These are phyloP conservation scores for Panzeria rudis DNA, from an alignment of 2,888 invertebrate species.

Conservation along the genomic window DNA sequence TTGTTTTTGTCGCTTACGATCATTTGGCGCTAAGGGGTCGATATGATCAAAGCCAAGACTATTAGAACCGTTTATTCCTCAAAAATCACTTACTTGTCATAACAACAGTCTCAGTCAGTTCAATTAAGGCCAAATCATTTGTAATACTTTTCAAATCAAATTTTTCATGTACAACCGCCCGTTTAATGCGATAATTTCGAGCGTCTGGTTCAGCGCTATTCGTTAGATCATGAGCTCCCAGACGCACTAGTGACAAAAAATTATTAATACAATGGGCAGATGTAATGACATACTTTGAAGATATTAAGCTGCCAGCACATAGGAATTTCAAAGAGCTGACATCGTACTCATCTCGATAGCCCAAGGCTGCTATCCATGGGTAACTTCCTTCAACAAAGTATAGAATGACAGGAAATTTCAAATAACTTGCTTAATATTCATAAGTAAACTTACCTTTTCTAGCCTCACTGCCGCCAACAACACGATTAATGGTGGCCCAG, in stretches of 20 bases:
- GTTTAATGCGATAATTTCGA: conserved; percentile 87
- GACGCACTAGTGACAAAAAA: conserved; percentile 85
- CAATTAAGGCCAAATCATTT: conserved; percentile 92
- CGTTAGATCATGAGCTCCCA: conserved; percentile 90
- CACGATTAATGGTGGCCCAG: conserved; percentile 81
- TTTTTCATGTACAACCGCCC: conserved; percentile 87
- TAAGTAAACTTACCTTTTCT: conserved; percentile 75
- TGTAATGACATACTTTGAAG: conserved; percentile 88
- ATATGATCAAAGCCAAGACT: no score
- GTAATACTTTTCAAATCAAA: conserved; percentile 87
- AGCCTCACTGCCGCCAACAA: conserved; percentile 85
- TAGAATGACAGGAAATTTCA: neutral
- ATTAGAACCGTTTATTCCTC: no score
- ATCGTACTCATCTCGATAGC: conserved; percentile 84
- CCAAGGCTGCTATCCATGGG: conserved; percentile 94
- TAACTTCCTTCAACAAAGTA: conserved; percentile 85
- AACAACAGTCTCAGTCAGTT: conserved; percentile 83
- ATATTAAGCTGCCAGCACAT: conserved; percentile 90
- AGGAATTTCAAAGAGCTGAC: conserved; percentile 85
- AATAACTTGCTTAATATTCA: neutral
- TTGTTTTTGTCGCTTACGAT: no score
- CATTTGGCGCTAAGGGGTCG: no score
- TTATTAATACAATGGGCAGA: conserved; percentile 85
- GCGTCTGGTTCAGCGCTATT: conserved; percentile 85
- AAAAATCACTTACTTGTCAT: conserved; percentile 76